Evolutionary conservation across 92 coral and sea anemone species (phyloP).

Genomic region (Phenganax subtilis): DNA sequence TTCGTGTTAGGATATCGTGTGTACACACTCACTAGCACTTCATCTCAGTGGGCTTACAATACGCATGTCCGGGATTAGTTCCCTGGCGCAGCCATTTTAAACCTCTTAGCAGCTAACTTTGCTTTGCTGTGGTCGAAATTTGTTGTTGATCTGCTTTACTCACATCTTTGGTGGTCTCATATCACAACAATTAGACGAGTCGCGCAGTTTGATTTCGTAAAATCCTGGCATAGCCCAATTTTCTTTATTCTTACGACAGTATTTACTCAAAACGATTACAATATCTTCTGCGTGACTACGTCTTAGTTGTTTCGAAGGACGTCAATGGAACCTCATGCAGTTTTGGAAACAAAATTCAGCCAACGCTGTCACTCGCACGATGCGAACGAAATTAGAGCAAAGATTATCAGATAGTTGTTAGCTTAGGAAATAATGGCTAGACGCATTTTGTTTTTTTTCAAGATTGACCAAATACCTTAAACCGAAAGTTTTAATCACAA

Average conservation of each 20-base stretch:
- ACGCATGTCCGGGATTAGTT: slow-evolving; percentile 20
- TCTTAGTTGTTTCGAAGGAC: background rate
- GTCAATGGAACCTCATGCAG: background rate
- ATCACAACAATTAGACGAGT: background rate
- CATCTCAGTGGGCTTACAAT: slow-evolving; percentile 16
- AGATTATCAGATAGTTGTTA: background rate
- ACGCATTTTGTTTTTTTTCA: slow-evolving; percentile 2
- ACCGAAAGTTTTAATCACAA: slow-evolving; percentile 4
- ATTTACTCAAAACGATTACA: background rate
- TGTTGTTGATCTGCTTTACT: slow-evolving; percentile 7
- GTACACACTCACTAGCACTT: background rate
- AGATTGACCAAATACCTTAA: slow-evolving; percentile 3
- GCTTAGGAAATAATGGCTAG: slow-evolving; percentile 6
- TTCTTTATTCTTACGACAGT: background rate
- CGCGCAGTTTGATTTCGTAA: background rate
- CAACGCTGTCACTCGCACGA: background rate
- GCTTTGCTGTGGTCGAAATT: slow-evolving; percentile 28
- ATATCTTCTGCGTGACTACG: background rate
- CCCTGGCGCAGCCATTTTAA: slow-evolving; percentile 5
- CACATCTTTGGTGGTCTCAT: slow-evolving; percentile 37
- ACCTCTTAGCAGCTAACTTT: slow-evolving; percentile 25
- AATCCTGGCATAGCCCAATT: background rate
- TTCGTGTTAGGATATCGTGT: slow-evolving; percentile 11
- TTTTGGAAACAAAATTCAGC: background rate
- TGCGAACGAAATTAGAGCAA: background rate